A percentile compares a stretch with the other conserved stretches of the same genome.
These are phyloP conservation scores for Henricia sp. DNA, from an alignment of 53 echinoderm and acorn worm species.

Conservation along the genomic window DNA sequence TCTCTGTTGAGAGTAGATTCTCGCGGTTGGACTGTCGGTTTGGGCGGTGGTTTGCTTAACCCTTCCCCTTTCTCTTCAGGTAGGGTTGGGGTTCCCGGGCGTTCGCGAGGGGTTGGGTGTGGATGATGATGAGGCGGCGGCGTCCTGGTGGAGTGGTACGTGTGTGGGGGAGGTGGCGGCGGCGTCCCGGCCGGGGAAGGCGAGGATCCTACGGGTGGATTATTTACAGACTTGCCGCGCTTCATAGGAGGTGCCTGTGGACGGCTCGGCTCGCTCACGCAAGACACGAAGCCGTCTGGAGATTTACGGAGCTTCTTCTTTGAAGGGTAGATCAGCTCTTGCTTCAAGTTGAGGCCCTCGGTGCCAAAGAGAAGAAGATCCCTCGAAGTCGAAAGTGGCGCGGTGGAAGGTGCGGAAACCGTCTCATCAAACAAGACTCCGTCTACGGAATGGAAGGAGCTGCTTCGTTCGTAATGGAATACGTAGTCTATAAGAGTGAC, in stretches of 20 bases:
- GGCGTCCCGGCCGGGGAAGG: conserved; percentile 13
- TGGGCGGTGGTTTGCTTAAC: background rate
- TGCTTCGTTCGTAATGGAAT: background rate
- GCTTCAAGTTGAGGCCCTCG: conserved; percentile 2
- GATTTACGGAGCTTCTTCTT: conserved; percentile 41
- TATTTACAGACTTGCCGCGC: conserved; percentile 45
- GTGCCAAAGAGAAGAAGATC: conserved; percentile 21
- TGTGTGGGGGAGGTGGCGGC: conserved; percentile 3
- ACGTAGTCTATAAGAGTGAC: conserved; percentile 21
- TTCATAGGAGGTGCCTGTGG: conserved; percentile 53
- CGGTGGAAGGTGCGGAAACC: background rate
- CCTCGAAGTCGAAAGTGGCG: background rate
- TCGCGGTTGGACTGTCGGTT: background rate
- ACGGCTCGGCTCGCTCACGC: conserved; percentile 43
- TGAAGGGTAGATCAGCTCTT: conserved; percentile 36
- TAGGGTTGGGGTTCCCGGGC: background rate
- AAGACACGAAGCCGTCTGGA: conserved; percentile 6
- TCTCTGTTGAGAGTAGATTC: background rate
- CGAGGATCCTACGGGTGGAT: conserved; percentile 4
- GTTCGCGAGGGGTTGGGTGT: background rate
- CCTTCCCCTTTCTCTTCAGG: background rate
- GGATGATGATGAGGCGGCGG: background rate
- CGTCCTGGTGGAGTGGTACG: too few relatives aligned
- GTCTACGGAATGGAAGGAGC: background rate
- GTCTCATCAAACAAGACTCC: conserved; percentile 37